A percentile compares a stretch with the other conserved stretches of the same genome.
Evolutionary conservation across 2,113 vertebrate species (phyloP).

Genomic region (Pionites leucogaster): DNA sequence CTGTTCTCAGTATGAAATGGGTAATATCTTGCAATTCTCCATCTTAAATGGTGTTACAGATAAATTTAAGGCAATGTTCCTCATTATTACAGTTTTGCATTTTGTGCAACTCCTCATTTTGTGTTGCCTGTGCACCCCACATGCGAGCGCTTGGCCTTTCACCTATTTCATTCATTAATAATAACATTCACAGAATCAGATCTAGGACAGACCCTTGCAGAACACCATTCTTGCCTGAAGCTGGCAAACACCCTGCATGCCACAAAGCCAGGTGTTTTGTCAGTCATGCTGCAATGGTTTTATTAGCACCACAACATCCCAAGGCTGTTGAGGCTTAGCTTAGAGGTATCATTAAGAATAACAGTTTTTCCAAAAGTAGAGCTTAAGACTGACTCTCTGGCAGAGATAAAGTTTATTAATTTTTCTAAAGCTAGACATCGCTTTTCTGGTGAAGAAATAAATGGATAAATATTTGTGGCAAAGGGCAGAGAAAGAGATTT

Average conservation of each 20-base stretch:
- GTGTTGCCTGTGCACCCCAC: too few species aligned
- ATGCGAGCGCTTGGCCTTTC: too few species aligned
- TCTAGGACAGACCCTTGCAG: neutral
- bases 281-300: neutral
- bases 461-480: neutral
- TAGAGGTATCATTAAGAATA: neutral
- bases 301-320: accelerated
- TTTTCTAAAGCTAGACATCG: neutral
- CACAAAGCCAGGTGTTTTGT: neutral
- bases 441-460: neutral
- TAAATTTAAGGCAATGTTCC: neutral
- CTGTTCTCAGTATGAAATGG: neutral
- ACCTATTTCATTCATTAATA: too few species aligned
- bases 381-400: neutral
- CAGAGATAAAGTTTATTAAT: neutral
- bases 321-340: neutral
- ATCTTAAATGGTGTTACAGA: neutral
- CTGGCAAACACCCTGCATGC: neutral
- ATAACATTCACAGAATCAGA: too few species aligned
- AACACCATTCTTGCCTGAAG: neutral
- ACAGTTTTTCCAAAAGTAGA: neutral
- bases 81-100: neutral
- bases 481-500: neutral
- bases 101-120: neutral
- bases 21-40: neutral